phyloP scores from a whole-genome alignment of 2,113 vertebrate species.

The Cebidichthys violaceus region DNA sequence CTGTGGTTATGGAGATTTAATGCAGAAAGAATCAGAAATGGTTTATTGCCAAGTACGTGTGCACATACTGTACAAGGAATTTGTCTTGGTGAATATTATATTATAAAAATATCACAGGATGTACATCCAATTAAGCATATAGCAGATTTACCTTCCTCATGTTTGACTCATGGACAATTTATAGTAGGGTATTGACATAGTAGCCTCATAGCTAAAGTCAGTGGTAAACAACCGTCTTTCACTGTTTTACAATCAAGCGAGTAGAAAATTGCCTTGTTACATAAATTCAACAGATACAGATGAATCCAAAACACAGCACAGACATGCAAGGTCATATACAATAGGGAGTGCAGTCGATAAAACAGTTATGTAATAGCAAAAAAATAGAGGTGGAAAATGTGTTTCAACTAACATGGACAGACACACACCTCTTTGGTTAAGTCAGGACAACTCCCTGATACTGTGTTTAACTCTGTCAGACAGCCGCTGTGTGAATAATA shows the following conservation, averaged over 20 bases:
- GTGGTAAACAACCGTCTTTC: background rate
- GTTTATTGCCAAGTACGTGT: too few relatives aligned
- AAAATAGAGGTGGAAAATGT: conserved; percentile 30
- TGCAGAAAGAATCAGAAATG: conserved; percentile 31
- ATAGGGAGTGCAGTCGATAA: conserved; percentile 5
- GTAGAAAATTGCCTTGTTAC: background rate
- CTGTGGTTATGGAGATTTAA: conserved; percentile 48
- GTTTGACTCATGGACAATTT: background rate
- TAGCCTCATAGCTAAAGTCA: background rate
- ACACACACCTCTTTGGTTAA: conserved; percentile 37
- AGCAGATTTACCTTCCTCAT: background rate
- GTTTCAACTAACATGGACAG: conserved; percentile 30
- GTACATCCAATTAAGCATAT: background rate
- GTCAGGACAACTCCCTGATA: conserved; percentile 48
- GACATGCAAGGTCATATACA: conserved; percentile 18
- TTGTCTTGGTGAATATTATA: background rate
- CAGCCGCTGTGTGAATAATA: conserved; percentile 10
- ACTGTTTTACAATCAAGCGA: background rate
- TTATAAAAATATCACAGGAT: background rate
- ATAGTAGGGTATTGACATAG: background rate
- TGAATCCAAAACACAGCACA: conserved; percentile 15
- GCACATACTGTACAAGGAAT: too few relatives aligned
- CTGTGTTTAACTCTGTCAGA: conserved; percentile 12
- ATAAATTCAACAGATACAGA: background rate
- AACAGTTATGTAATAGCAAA: conserved; percentile 29